Evolutionary conservation across 2,888 invertebrate genomes (phyloP), one percentile per base, ranked within the genome.

Genomic region (Meiosimyza decipiens): DNA sequence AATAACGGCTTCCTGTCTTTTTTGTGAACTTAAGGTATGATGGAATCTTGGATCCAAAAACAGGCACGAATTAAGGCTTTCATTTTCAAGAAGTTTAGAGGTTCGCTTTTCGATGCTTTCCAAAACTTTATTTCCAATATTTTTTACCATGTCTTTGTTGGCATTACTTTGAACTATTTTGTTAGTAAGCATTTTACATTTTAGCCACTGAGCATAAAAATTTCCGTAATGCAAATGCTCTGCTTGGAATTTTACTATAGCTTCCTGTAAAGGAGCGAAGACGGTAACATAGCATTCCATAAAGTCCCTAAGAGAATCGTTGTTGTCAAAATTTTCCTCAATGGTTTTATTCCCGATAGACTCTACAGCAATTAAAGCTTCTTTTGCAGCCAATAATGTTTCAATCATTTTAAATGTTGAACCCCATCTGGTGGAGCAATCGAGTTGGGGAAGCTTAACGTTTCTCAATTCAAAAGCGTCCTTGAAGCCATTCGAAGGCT

Each of bases 161-260:
- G 65, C 54, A 15, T n/a, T 11, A 50, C 18, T 9, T 18, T 64
- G 18, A 18, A 73, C 16, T n/a, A 64, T 47, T 52, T 71, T 28
- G 7, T 15, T 6, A 18, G 55, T 73, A 3, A 28, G 33, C 33
- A 73, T 47, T 57, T 73, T 70, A 33, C 70, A 66, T 57, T 16
- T 73, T 9, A 73, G 9, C 67, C 73, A 73, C n/a, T 71, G 60
- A 15, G 65, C 65, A 62, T 71, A 73, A 66, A 73, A 73, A 60
- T 71, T 60, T 11, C 71, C 65, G 18, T 62, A 70, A 33, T 66
- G 59, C 15, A 73, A 67, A 51, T 47, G 9, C 40, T 71, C 71
- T 55, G 66, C 63, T 28, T 73, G 70, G 50, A 63, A 73, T 51
- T 69, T 73, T 11, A 64, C 33, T 12, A 72, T 47, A 16, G 68